phyloP scores from a whole-genome alignment of 2,888 invertebrate genomes.

The Heliconius aoede region DNA sequence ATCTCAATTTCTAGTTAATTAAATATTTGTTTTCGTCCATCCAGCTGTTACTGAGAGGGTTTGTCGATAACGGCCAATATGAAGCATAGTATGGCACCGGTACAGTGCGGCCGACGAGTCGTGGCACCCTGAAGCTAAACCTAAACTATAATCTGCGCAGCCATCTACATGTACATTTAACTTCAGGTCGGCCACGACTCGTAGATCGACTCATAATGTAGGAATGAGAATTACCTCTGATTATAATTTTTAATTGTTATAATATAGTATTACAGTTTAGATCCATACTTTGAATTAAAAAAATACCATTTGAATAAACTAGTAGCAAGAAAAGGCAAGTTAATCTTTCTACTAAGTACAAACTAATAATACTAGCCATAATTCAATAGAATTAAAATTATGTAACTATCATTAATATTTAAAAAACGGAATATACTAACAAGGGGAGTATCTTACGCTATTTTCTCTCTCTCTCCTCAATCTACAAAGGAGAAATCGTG shows the following conservation, averaged over 20 bases:
- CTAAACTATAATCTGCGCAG: too few species aligned
- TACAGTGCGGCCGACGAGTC: background rate
- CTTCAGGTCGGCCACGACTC: too few species aligned
- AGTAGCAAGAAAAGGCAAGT: background rate
- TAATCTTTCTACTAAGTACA: too few species aligned
- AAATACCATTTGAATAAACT: background rate
- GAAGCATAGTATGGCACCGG: background rate
- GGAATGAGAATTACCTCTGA: too few species aligned
- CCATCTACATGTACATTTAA: too few species aligned
- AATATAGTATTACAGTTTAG: too few species aligned
- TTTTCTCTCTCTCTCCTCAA: background rate
- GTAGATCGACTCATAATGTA: too few species aligned
- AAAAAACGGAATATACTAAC: too few species aligned
- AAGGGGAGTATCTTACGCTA: background rate
- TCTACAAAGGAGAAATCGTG: background rate
- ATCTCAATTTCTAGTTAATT: constrained; percentile 15
- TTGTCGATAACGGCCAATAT: background rate
- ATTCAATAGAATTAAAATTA: background rate
- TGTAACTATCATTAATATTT: background rate
- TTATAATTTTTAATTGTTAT: background rate
- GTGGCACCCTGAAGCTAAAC: too few species aligned
- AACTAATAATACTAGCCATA: background rate
- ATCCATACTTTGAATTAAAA: too few species aligned
- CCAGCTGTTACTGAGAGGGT: background rate
- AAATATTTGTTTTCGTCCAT: constrained; percentile 7